Evolutionary conservation across 2,113 vertebrate genomes (phyloP).

Genomic region (Misgurnus mizolepis): DNA sequence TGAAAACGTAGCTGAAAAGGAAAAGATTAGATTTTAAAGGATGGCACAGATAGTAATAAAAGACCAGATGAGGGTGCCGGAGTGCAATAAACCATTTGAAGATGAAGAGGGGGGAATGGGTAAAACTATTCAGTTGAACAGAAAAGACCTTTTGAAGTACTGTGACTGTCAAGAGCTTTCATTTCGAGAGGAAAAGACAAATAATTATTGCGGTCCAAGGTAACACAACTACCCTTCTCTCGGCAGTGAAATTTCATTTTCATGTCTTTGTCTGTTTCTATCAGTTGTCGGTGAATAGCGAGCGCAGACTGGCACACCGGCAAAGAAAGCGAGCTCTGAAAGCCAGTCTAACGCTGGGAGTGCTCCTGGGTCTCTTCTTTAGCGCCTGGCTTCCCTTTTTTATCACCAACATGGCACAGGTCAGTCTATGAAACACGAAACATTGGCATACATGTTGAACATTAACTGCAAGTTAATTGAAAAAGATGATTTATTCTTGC

Average conservation of each 20-base stretch:
- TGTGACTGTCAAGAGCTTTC: conserved; percentile 7
- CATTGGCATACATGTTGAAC: not conserved
- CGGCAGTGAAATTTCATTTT: not conserved
- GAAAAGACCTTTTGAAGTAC: conserved; percentile 6
- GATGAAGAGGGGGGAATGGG: not conserved
- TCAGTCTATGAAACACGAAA: conserved; percentile 63
- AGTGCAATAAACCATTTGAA: conserved; percentile 9
- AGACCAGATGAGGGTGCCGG: not conserved
- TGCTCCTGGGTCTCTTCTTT: conserved; percentile 94
- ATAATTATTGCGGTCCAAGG: conserved; percentile 6
- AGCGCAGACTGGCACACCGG: conserved; percentile 83
- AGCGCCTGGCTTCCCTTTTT: conserved; percentile 96
- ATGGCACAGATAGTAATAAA: not conserved
- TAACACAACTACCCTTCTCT: not conserved
- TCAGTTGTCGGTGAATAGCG: conserved; percentile 70
- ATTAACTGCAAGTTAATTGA: no score
- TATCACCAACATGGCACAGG: conserved; percentile 90
- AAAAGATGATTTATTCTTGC: conserved; percentile 57
- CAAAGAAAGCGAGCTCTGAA: conserved; percentile 92
- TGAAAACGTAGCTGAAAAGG: not conserved
- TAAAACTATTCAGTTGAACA: conserved; percentile 1
- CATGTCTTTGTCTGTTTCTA: not conserved
- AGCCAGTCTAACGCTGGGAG: conserved; percentile 92
- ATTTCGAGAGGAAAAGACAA: not conserved
- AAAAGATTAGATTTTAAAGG: not conserved